phyloP scores from a whole-genome alignment of 2,113 vertebrate genomes.

The Recurvirostra avosetta region DNA sequence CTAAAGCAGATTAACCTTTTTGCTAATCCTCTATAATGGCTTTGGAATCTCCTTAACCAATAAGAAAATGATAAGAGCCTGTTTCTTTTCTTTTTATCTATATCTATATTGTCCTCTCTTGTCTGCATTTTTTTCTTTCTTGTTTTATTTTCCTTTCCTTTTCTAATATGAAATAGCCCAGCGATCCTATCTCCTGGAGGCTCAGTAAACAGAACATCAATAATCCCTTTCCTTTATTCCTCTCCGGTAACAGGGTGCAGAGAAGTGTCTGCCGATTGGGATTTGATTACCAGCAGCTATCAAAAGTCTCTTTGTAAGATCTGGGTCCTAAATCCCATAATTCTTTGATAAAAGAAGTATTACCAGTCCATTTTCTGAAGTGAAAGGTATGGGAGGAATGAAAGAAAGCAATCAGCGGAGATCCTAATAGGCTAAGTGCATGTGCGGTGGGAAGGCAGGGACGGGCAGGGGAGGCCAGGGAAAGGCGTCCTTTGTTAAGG shows the following conservation, averaged over 20 bases:
- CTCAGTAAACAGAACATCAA: constrained; percentile 80
- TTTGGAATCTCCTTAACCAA: constrained; percentile 80
- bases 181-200: constrained; percentile 78
- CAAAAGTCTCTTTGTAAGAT: constrained; percentile 79
- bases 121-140: constrained; percentile 40
- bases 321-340: constrained; percentile 93
- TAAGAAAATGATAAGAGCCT: constrained; percentile 77
- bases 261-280: constrained; percentile 84
- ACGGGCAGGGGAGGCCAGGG: not conserved
- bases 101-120: constrained; percentile 60
- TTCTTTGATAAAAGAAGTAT: constrained; percentile 89
- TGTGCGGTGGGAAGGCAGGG: not conserved
- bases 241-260: constrained; percentile 71
- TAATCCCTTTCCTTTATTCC: constrained; percentile 85
- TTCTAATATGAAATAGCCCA: constrained; percentile 74
- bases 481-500: not conserved
- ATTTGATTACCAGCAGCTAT: constrained; percentile 83
- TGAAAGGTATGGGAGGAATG: constrained; percentile 80
- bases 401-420: constrained; percentile 85
- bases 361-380: constrained; percentile 83
- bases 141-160: constrained; percentile 60
- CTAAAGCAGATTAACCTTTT: constrained; percentile 82
- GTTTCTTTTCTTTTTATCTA: constrained; percentile 70
- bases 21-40: constrained; percentile 90
- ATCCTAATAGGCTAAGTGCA: constrained; percentile 75